Evolutionary conservation across 2,888 invertebrate genomes (phyloP), one percentile per base, ranked within the genome.

Genomic region (Cylloceria caligata): DNA sequence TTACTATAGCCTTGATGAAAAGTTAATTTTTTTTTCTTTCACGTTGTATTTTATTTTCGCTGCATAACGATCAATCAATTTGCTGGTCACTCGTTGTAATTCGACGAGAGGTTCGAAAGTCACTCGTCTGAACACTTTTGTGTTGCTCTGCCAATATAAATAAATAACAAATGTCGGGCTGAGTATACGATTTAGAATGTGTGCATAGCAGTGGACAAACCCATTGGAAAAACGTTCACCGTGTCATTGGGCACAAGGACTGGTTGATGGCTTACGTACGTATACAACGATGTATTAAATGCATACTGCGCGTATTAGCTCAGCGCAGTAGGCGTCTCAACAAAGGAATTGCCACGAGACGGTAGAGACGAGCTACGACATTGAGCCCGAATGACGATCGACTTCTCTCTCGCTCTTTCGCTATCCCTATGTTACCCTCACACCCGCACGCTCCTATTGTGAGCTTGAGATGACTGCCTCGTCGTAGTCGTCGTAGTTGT

Each of bases 191-290:
- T 6, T 47, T 5, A 21, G 9, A 49, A 49, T 49, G 49, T 49
- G 49, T 45, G 47, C 49, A 57, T 45, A 45, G 52, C 21, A 45
- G 68, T 64, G 42, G 60, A 60, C 16, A 72, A 79, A 65, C 45
- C 74, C 79, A 72, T 80, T 81, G 78, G 75, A 84, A 83, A 83
- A 78, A 81, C 76, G 80, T 74, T 81, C 73, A 74, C 79, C 85
- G 85, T 88, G 88, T 89, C 89, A 90, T 90, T 88, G 90, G 87
- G 89, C 84, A 90, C 90, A 90, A 91, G 90, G 90, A 79, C 83
- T 84, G 78, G 75, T 75, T 60, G 71, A 65, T 77, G 75, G 81
- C 83, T 83, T 73, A 78, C 71, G 75, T 68, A 47, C 21, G 39
- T 39, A 39, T 19, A 27, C 34, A 49, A 7, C 64, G 30, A 72